Evolutionary conservation across 2,113 vertebrate genomes (phyloP), one percentile per base, ranked within the genome.

Genomic region (Isichthys henryi): DNA sequence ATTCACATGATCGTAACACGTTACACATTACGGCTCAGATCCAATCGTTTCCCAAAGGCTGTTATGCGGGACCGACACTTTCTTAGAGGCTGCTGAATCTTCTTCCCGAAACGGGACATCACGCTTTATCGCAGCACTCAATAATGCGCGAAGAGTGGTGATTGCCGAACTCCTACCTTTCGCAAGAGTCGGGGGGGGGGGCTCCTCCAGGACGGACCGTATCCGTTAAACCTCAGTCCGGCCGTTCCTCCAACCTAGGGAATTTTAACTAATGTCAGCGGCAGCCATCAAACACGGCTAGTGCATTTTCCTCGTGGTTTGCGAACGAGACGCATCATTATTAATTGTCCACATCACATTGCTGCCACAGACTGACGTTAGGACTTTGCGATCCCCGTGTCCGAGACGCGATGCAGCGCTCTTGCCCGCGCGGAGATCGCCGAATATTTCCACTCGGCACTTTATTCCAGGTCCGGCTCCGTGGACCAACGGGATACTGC

Each of bases 401-500:
- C 56, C 53, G 53, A 31, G 56, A 19, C 39, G 21, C 87, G 35
- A 17, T 53, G 35, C 35, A 21, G 53, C 19, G 48, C 84, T 53
- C 15, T n/a, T 17, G n/a, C 43, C 31, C 80, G 80, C 21, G 80
- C 43, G 5, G n/a, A 21, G 39, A 35, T 13, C 82, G 82, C 85
- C 21, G 46, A 86, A 86, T 52, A 52, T 52, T 86, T 53, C 85
- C 85, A 27, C 48, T 52, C 23, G 85, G 49, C 35, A 86, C 85
- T 86, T 86, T 52, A 17, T 56, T 39, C 39, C 17, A 39, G 6
- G 87, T 88, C 56, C 87, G 19, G 56, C 53, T 62, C 87, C 52
- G 52, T 43, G 87, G 35, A 88, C 5, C 56, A 50, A 66, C 87
- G 39, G 87, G 56, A 88, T 88, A 35, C 87, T 62, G 87, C 87